Base-by-base conservation (phyloP, 2,888 invertebrate species). In the Tineola bisselliella region DNA sequence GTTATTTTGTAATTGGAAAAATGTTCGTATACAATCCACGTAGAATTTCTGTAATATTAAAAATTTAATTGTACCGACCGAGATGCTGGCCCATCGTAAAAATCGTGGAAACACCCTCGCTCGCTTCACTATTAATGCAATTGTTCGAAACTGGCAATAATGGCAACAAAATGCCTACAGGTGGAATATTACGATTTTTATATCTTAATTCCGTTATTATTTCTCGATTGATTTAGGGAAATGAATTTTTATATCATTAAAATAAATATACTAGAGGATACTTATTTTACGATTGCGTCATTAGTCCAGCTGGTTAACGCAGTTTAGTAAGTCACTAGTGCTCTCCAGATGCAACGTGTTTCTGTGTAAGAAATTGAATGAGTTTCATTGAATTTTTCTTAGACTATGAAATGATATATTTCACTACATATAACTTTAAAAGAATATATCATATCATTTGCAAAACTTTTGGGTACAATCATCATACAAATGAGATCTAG, bases 41-140 rank as follows among this genome's bases (percentile, higher is more conserved):
- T 15, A 15, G 48, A 17, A 5, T 18, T 48, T 15, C 17, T 33
- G 58, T 58, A 83, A 76, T 81, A 82, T 83, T 82, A 81, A 84
- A 79, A 80, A 70, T 77, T 81, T 81, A 84, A 83, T 83, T 81
- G 79, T 48, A 48, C 15, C 2, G n/a, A 48, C 48, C 13, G 18
- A 48, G 48, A 8, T 48, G 18, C n/a, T n/a, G n/a, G n/a, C 12
- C 48, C 48, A 48, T 48, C 48, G 18, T 48, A 48, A 48, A 48
- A 13, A 48, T 48, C 10, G 12, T 48, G 5, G n/a, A 10, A 48
- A 10, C 17, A 18, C 56, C 38, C 4, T 18, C 15, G n/a, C 56
- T 77, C 83, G 81, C 84, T 84, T 81, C 79, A 83, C 82, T 86
- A 84, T 86, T 84, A 84, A 86, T 84, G 86, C 81, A 83, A 86